Conservation (phyloP, 2,113 vertebrate species). For the Labrus mixtus region DNA sequence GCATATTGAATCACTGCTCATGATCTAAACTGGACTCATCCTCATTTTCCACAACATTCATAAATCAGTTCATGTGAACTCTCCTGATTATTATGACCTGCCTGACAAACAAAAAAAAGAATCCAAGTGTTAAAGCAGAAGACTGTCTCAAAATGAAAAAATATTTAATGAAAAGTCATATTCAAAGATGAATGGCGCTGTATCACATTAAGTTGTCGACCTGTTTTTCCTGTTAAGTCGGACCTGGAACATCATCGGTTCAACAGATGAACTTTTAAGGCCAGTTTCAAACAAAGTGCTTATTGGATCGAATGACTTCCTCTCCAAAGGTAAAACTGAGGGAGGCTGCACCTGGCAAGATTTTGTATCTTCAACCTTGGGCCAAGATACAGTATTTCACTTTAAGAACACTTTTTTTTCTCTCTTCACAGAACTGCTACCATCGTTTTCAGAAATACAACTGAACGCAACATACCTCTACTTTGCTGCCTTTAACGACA, state of each 20-base stretch:
- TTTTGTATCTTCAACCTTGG: background rate
- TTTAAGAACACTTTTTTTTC: background rate
- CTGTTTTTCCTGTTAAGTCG: slow-evolving; percentile 5
- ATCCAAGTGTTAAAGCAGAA: background rate
- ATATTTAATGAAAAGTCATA: background rate
- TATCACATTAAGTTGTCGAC: background rate
- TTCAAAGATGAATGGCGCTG: background rate
- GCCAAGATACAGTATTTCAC: background rate
- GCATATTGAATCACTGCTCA: background rate
- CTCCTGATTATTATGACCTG: background rate
- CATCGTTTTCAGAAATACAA: background rate
- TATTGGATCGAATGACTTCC: background rate
- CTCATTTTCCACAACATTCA: slow-evolving; percentile 4
- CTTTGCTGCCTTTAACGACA: background rate
- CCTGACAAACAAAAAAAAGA: background rate
- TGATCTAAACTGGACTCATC: background rate
- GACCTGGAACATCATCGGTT: background rate
- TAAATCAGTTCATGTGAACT: background rate
- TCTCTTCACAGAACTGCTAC: background rate
- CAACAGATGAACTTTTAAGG: background rate
- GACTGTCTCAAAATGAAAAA: background rate
- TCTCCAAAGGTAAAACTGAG: background rate
- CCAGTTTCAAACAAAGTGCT: background rate
- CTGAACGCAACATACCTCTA: background rate
- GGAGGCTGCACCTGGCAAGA: background rate